Conservation (phyloP, 2,888 invertebrate genomes). For the Clivina fossor region DNA sequence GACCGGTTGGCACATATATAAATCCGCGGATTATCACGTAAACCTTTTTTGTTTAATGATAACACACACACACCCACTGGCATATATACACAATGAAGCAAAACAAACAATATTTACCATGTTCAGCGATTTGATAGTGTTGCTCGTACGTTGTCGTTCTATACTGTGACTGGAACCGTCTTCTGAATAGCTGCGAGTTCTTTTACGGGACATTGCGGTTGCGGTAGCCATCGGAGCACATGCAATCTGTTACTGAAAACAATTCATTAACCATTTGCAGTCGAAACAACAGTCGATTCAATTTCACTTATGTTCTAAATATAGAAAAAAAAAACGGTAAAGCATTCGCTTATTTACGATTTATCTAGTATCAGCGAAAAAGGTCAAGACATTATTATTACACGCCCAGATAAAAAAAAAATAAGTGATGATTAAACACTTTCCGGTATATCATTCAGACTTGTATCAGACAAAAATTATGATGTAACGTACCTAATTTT, state of each 20-base stretch:
- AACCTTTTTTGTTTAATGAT: slow-evolving; percentile 5
- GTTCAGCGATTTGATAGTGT: slow-evolving; percentile 6
- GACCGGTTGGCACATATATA: not conserved
- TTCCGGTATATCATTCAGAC: slow-evolving; percentile 8
- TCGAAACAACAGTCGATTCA: not conserved
- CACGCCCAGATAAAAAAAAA: slow-evolving; percentile 7
- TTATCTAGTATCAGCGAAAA: slow-evolving; percentile 8
- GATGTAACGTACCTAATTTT: slow-evolving; percentile 11
- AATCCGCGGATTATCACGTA: not conserved
- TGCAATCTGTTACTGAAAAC: slow-evolving; percentile 21
- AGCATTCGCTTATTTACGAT: slow-evolving; percentile 2
- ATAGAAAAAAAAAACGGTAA: slow-evolving; percentile 13
- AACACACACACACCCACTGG: slow-evolving; percentile 10
- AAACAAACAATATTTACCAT: slow-evolving; percentile 26
- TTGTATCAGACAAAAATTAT: slow-evolving; percentile 1
- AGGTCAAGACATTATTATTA: slow-evolving; percentile 7
- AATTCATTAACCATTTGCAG: slow-evolving; percentile 13
- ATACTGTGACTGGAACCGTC: slow-evolving; percentile 36
- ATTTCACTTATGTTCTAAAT: slow-evolving; percentile 13
- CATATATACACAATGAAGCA: not conserved
- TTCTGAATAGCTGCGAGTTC: slow-evolving; percentile 51
- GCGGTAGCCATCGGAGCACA: slow-evolving; percentile 30
- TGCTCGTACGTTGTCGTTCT: not conserved
- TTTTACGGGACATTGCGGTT: slow-evolving; percentile 51
- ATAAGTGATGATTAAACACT: not conserved